Evolutionary conservation across 2,797 vertebrate genomes (phyloP).

Genomic region (Neosalanx taihuensis): DNA sequence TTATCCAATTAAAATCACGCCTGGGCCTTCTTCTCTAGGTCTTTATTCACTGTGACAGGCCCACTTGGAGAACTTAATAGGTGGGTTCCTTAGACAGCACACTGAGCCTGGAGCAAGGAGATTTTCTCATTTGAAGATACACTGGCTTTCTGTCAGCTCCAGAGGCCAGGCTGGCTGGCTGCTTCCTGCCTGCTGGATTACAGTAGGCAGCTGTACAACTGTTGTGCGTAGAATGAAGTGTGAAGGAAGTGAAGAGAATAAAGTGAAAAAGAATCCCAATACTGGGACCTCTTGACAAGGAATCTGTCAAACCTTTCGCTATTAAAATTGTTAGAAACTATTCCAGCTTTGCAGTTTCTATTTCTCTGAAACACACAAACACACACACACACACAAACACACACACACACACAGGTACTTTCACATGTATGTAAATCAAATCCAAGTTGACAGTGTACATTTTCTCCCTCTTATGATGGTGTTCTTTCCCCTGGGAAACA

Average conservation of each 20-base stretch:
- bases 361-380: background rate
- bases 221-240: constrained; percentile 20
- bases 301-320: background rate
- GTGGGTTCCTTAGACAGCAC: constrained; percentile 35
- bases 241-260: background rate
- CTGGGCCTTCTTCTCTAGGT: constrained; percentile 26
- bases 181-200: constrained; percentile 14
- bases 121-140: constrained; percentile 40
- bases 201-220: constrained; percentile 4
- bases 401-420: constrained; percentile 5
- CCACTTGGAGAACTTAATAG: constrained; percentile 43
- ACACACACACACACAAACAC: background rate
- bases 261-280: constrained; percentile 11
- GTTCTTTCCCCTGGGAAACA: constrained; percentile 50
- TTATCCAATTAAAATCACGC: constrained; percentile 55
- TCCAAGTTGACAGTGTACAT: constrained; percentile 8
- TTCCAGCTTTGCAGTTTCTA: no score
- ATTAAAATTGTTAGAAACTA: no score
- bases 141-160: constrained; percentile 7
- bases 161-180: background rate
- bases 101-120: constrained; percentile 28
- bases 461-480: constrained; percentile 36
- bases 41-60: constrained; percentile 46
- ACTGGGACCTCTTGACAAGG: background rate
- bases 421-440: constrained; percentile 34